These are phyloP conservation scores for Lasioglossum albipes DNA, from an alignment of 1,140 invertebrate genomes.

Conservation along the genomic window DNA sequence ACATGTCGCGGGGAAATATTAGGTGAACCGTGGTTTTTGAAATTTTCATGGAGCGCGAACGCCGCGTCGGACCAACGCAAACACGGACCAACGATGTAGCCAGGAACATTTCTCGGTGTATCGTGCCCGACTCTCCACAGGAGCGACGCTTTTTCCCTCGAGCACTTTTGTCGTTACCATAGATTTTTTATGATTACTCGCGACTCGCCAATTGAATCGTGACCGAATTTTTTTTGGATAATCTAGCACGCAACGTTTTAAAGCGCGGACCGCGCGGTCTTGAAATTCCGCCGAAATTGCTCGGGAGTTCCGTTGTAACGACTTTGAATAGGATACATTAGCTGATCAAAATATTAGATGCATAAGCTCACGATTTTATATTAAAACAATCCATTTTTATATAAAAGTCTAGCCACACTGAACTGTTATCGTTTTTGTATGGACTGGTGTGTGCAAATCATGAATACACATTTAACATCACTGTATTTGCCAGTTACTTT, in stretches of 20 bases:
- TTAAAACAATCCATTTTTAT: too few relatives aligned
- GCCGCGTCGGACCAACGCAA: neutral
- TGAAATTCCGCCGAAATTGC: constrained; percentile 35
- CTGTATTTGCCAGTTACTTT: too few relatives aligned
- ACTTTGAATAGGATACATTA: neutral
- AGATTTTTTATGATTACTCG: constrained; percentile 30
- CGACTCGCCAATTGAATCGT: neutral
- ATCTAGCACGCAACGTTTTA: constrained; percentile 43
- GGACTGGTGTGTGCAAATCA: too few relatives aligned
- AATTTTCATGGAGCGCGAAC: constrained; percentile 18
- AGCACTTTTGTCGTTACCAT: neutral
- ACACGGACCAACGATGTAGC: neutral
- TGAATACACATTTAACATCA: too few relatives aligned
- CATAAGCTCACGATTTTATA: too few relatives aligned
- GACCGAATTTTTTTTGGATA: constrained; percentile 42
- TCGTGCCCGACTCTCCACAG: neutral
- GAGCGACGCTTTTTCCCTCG: neutral
- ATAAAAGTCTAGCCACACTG: too few relatives aligned
- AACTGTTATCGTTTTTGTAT: too few relatives aligned
- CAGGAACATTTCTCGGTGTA: neutral
- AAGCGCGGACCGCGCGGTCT: constrained; percentile 23
- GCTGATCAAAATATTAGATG: too few relatives aligned
- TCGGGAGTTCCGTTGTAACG: neutral
- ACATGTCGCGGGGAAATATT: constrained; percentile 12
- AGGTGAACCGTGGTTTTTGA: neutral